Conservation (phyloP, 2,888 invertebrate species). For the Pachycephus smyrnensis region DNA sequence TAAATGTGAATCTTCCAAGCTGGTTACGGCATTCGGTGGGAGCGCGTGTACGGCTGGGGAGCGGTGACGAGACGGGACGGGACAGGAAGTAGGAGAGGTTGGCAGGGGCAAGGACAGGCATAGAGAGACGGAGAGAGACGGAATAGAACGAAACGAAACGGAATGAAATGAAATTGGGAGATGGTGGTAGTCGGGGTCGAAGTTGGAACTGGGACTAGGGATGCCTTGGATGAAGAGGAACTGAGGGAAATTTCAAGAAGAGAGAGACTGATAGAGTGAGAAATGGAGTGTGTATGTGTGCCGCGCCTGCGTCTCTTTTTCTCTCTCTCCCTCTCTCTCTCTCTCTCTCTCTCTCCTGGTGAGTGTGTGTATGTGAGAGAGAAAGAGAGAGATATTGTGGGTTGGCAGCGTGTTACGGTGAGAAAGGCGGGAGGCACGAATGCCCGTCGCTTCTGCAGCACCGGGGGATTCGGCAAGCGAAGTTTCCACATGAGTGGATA, state of each 20-base stretch:
- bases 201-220: not conserved
- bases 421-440: slow-evolving; percentile 63
- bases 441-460: slow-evolving; percentile 53
- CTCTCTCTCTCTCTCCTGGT: not conserved
- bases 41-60: slow-evolving; percentile 29
- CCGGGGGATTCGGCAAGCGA: slow-evolving; percentile 59
- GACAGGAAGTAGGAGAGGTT: slow-evolving; percentile 20
- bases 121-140: not conserved
- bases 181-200: not conserved
- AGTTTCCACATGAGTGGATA: slow-evolving; percentile 65
- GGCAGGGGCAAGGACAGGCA: not conserved
- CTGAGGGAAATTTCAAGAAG: not conserved
- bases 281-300: slow-evolving; percentile 14
- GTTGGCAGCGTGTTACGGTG: slow-evolving; percentile 54
- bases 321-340: not conserved
- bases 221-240: not conserved
- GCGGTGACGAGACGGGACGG: not conserved
- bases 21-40: slow-evolving; percentile 53
- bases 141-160: not conserved
- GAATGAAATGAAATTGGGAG: not conserved
- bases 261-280: not conserved
- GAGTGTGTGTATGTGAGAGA: slow-evolving; percentile 29
- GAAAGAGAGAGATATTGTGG: slow-evolving; percentile 36
- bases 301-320: not conserved
- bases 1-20: slow-evolving; percentile 62